Evolutionary conservation across 2,113 vertebrate genomes (phyloP), one percentile per base, ranked within the genome.

Genomic region (Menidia beryllina): DNA sequence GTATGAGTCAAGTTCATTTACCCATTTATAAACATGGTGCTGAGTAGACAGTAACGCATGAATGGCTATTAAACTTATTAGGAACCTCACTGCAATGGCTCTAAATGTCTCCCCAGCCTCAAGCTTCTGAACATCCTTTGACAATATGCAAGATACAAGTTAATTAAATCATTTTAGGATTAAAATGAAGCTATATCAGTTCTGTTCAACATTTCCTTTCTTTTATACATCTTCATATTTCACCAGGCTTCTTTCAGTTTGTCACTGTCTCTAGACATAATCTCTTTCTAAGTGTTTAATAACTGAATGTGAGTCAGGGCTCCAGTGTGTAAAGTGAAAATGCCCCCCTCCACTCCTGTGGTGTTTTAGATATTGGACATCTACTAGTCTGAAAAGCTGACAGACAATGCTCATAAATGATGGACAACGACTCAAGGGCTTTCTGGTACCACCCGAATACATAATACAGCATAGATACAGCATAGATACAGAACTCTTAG

Each of bases 331-430:
- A 75, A 62, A 39, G 55, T 41, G 65, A 12, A 75, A n/a, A 72
- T 71, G 69, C 51, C 62, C 23, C 53, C 52, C 50, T 45, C 53
- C 63, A 58, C 41, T 72, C 39, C 67, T 66, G 19, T 72, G 75
- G 47, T 59, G 49, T 68, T 36, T 70, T 74, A 79, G 79, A 74
- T 75, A 48, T 69, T 25, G 39, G 73, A 75, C 81, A 69, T 79
- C 79, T 79, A 73, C 62, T 69, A 41, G 56, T 75, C 72, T 77
- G 64, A 84, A 80, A 87, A 81, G 50, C 77, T 60, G 71, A 85
- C 88, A 87, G 81, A 88, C 24, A 58, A 84, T 82, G 80, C 41
- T 66, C 76, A 91, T 88, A 81, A 89, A 91, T 89, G 86, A 88
- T 89, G 68, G 75, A 91, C 86, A 77, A 83, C 81, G 76, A 71